A percentile compares a stretch with the other conserved stretches of the same genome.
These are phyloP conservation scores for Hirundo rustica DNA, from an alignment of 2,797 vertebrate genomes.

Conservation along the genomic window DNA sequence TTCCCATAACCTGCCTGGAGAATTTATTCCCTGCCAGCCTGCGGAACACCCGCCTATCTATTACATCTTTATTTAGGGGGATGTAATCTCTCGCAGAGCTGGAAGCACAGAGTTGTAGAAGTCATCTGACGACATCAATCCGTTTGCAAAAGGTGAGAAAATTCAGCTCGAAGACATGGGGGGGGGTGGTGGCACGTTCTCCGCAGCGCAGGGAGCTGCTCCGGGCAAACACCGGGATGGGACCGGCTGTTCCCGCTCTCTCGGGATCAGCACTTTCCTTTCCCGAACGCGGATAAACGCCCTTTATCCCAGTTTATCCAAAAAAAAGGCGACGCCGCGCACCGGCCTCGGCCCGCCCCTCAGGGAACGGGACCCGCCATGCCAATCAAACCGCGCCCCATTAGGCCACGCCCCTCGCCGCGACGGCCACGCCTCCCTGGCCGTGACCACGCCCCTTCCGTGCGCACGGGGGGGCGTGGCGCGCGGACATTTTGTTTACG, in stretches of 20 bases:
- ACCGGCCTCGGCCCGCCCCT: fast-evolving
- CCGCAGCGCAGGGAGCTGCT: not conserved
- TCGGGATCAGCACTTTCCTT: not conserved
- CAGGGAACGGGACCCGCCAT: fast-evolving
- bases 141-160: not conserved
- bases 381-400: fast-evolving
- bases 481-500: not conserved
- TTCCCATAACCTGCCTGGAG: fast-evolving
- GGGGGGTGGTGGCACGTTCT: not conserved
- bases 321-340: fast-evolving
- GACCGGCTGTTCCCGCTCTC: not conserved
- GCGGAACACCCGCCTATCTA: not conserved
- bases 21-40: fast-evolving
- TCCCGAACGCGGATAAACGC: fast-evolving
- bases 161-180: not conserved
- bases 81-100: fast-evolving
- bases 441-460: too few relatives aligned
- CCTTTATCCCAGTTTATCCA: not conserved
- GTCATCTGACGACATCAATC: fast-evolving
- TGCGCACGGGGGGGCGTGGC: not conserved
- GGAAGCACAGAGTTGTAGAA: not conserved
- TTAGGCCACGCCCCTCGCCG: fast-evolving
- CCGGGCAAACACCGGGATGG: fast-evolving
- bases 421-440: too few relatives aligned
- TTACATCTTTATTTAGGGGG: fast-evolving